Base-by-base conservation (phyloP, 2,888 invertebrate species). In the Diloba caeruleocephala region DNA sequence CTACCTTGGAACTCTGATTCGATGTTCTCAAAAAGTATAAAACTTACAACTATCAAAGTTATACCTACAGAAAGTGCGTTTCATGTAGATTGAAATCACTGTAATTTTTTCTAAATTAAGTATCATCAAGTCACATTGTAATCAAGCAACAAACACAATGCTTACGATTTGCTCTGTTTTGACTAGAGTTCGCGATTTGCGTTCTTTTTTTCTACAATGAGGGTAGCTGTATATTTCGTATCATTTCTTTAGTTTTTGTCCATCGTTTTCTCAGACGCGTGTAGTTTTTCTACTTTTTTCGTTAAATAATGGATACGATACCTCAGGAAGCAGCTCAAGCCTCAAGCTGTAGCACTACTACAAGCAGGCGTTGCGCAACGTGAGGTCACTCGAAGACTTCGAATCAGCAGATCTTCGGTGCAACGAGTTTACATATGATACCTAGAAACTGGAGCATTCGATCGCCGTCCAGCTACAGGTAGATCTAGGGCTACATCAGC, bases 361-460 rank as follows among this genome's bases (percentile, higher is more conserved):
- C 32, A 32, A 32, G 32, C 32, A 32, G 32, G 14, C 15, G 8
- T 32, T 32, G 1, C 15, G 15, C 15, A 32, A 32, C 33, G n/a
- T 19, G 10, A n/a, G n/a, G n/a, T n/a, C n/a, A n/a, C n/a, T n/a
- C n/a, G n/a, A n/a, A n/a, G n/a, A n/a, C n/a, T n/a, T n/a, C n/a
- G n/a, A n/a, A n/a, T n/a, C n/a, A n/a, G n/a, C n/a, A n/a, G n/a
- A n/a, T n/a, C n/a, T n/a, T 33, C 17, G 33, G 34, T 34, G n/a
- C 34, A 12, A 34, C 34, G 34, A 21, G 34, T 34, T 34, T 21
- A 34, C 32, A 32, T 15, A 34, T 21, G 34, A 34, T 34, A 34
- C 21, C 12, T 34, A 7, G 34, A 17, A n/a, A 33, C 33, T 33
- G 19, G 33, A 19, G 33, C 33, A 33, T 19, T 33, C 33, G 32